phyloP scores from a whole-genome alignment of 2,888 invertebrate species.

The Synergus japonicus region DNA sequence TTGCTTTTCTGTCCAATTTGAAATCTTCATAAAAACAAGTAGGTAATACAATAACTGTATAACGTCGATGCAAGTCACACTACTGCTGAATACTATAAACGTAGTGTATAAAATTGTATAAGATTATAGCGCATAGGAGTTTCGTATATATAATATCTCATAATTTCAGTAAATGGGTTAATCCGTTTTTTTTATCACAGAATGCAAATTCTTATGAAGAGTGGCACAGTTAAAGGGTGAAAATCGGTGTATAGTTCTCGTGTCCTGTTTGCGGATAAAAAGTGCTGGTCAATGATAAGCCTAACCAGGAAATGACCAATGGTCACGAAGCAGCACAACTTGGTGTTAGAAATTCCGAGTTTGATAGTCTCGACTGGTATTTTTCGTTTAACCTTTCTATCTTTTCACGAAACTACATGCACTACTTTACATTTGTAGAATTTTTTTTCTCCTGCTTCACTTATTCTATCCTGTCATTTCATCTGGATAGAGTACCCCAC shows the following conservation, averaged over 20 bases:
- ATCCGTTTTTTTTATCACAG: conserved; percentile 35
- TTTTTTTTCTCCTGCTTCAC: neutral
- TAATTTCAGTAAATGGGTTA: conserved; percentile 35
- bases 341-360: conserved; percentile 6
- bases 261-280: conserved; percentile 31
- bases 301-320: conserved; percentile 39
- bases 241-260: conserved; percentile 32
- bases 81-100: neutral
- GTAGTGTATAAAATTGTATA: neutral
- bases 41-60: too few species aligned
- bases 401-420: neutral
- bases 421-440: neutral
- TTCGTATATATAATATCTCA: neutral
- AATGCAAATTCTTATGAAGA: conserved; percentile 33
- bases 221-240: conserved; percentile 24
- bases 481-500: neutral
- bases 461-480: conserved; percentile 28
- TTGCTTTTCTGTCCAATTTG: neutral
- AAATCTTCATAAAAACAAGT: neutral
- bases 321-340: conserved; percentile 17
- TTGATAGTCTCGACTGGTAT: conserved; percentile 9
- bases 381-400: neutral
- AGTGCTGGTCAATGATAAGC: conserved; percentile 31
- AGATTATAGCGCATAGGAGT: neutral
- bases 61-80: neutral